These are phyloP conservation scores for Nomada goodeniana DNA, from an alignment of 2,888 invertebrate genomes.

Conservation along the genomic window DNA sequence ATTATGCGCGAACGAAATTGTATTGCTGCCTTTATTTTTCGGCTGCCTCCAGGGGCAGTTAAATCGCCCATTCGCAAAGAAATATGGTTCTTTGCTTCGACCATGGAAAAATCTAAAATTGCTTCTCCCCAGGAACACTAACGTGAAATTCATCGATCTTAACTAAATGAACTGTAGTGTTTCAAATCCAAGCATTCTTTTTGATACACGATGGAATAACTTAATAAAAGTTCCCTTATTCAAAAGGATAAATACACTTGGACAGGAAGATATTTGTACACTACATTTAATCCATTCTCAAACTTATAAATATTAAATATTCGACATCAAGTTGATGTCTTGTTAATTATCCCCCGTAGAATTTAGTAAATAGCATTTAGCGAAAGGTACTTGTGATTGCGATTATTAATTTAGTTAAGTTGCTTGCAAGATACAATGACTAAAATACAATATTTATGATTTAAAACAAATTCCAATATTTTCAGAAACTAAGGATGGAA, in stretches of 20 bases:
- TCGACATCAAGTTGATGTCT: constrained; percentile 8
- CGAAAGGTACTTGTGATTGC: background rate
- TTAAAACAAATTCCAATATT: no score
- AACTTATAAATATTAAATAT: constrained; percentile 38
- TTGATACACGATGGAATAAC: constrained; percentile 62
- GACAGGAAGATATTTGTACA: constrained; percentile 37
- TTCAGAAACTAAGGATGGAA: no score
- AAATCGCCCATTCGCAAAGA: constrained; percentile 47
- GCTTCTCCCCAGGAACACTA: constrained; percentile 47
- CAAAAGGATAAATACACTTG: constrained; percentile 61
- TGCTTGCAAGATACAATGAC: no score
- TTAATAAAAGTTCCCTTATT: constrained; percentile 48
- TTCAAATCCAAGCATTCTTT: constrained; percentile 61
- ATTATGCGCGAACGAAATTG: constrained; percentile 11
- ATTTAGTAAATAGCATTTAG: background rate
- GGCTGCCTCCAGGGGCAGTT: constrained; percentile 17
- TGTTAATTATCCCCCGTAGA: background rate
- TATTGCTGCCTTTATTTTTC: constrained; percentile 20
- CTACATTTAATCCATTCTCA: constrained; percentile 6
- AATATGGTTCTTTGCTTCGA: constrained; percentile 73
- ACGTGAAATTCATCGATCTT: constrained; percentile 68
- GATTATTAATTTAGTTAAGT: background rate
- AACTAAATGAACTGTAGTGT: constrained; percentile 78
- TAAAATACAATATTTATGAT: no score
- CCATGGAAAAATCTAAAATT: constrained; percentile 72